Base-by-base conservation (phyloP, 2,888 invertebrate species). In the Drosophila seclusa region DNA sequence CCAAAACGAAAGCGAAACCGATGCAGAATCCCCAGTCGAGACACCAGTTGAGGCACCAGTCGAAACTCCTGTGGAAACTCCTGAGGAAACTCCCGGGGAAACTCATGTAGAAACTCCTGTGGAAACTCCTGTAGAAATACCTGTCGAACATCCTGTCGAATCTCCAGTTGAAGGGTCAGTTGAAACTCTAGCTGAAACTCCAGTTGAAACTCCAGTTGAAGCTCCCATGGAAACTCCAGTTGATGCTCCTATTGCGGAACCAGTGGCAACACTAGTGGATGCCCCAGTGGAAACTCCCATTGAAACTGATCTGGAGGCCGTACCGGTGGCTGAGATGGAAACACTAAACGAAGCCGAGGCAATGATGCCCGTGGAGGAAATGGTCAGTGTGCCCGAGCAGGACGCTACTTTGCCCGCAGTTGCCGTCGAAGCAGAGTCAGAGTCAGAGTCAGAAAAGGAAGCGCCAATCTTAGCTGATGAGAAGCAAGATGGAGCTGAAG, bases 391-490 rank as follows among this genome's bases (percentile, higher is more conserved):
- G 50, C 69, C 70, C 13, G 70, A n/a, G 21, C 50, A 40, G 45
- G 59, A 40, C 38, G 34, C 24, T 21, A 13, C 11, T 21, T 10
- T 40, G n/a, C 42, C 53, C 7, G 54, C 32, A 65, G 57, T 29
- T n/a, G 58, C 38, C 32, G 54, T 29, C 27, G 54, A 68, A 27
- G 29, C 27, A 18, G 67, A 67, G 32, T 32, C 31, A 31, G 67
- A 67, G 32, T 32, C 31, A 31, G 31, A 31, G 10, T 11, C 67
- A 0, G 40, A 50, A 16, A 68, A 69, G 21, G 49, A n/a, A 8
- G 10, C 55, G 13, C 34, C 49, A 6, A 40, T 69, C n/a, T 13
- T 57, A n/a, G 34, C 68, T 24, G 70, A 57, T 42, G 50, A 69
- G 24, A 10, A 69, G 8, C 16, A 11, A n/a, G 69, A 49, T 32